Percentiles rank a stretch among this genome's conserved stretches.
phyloP scores from a whole-genome alignment of 2,113 vertebrate genomes.

The Dasyurus viverrinus region DNA sequence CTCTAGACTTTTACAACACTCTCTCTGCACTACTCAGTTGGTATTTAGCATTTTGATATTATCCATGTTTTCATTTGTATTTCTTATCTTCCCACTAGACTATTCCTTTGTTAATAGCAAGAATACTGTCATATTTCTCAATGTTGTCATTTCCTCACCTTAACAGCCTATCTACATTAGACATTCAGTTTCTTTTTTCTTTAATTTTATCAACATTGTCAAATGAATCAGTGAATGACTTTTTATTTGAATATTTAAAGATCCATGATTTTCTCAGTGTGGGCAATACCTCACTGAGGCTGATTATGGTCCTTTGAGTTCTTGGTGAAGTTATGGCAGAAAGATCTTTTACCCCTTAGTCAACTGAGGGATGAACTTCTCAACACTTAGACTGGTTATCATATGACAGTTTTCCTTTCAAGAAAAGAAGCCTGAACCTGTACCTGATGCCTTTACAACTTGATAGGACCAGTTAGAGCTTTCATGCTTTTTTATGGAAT shows the following conservation, averaged over 20 bases:
- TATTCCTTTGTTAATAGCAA: neutral
- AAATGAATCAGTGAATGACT: neutral
- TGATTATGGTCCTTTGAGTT: neutral
- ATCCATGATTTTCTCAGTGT: neutral
- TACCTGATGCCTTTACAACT: neutral
- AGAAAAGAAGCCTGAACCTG: neutral
- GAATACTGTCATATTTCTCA: neutral
- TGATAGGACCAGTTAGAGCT: neutral
- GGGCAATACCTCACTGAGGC: neutral
- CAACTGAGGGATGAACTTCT: neutral
- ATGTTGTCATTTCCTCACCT: neutral
- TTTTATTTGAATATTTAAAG: neutral
- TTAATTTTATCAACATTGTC: neutral
- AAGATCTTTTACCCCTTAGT: neutral
- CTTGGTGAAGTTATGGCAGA: neutral
- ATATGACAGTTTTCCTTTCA: neutral
- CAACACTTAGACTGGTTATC: neutral
- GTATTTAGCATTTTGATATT: neutral
- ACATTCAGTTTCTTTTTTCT: neutral
- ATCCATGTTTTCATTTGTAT: neutral
- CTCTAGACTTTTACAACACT: neutral
- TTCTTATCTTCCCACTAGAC: neutral
- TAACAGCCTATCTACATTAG: neutral
- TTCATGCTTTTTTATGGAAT: neutral
- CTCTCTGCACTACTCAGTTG: neutral